Evolutionary conservation across 2,113 vertebrate genomes (phyloP), one percentile per base, ranked within the genome.

Genomic region (Camelus dromedarius): DNA sequence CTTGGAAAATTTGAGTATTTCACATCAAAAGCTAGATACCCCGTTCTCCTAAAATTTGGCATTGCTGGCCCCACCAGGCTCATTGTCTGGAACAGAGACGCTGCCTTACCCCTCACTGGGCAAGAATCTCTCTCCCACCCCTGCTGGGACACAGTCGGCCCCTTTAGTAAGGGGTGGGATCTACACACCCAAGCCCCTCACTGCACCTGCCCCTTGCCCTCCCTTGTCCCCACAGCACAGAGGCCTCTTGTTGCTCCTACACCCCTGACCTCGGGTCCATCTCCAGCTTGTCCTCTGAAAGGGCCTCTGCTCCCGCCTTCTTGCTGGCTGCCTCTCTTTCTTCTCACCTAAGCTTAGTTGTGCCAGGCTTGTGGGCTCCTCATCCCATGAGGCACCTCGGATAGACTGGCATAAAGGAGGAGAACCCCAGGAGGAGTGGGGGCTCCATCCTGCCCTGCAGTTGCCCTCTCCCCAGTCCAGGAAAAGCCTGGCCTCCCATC

Each of bases 361-460:
- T 64, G 54, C 52, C 18, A 13, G 26, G 56, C 54, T 52, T 79
- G 12, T 48, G 9, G 30, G 38, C 38, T 50, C 38, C 8, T 87
- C 30, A 16, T 26, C 8, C 22, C 10, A 18, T 18, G 46, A 76
- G 16, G 76, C 10, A 22, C 26, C 20, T 42, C 32, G 19, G 26
- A 18, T 8, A 70, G 67, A 58, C 42, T 0, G 24, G 64, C 20
- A 79, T 35, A 69, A 60, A 60, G 2, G 19, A 20, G 4, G 19
- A 69, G 4, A 64, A 30, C 14, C 6, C 32, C 15, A 1, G 8
- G 8, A 15, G 2, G 0, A 3, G 0, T 3, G 30, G 22, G 18
- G 42, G 7, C 22, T 32, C 24, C 30, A 24, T 22, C 6, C 46
- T 56, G 24, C 20, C 84, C 62, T 46, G 9, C 11, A 22, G 70